Percentiles rank a stretch among this genome's conserved stretches.
These are phyloP conservation scores for Cichladusa arquata DNA, from an alignment of 2,113 vertebrate genomes.

Conservation along the genomic window DNA sequence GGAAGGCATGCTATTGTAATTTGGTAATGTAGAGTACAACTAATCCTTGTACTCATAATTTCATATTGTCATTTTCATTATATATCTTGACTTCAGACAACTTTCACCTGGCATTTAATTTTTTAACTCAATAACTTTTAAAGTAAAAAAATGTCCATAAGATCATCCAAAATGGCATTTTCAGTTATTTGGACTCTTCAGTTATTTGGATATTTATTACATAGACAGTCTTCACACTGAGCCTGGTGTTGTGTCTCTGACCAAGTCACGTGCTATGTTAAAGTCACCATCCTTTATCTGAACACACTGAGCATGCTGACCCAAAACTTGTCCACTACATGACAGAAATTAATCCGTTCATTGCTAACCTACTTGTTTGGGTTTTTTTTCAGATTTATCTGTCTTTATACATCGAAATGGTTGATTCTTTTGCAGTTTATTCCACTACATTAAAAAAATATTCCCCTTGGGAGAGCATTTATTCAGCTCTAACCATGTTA, in stretches of 20 bases:
- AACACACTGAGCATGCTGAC: background rate
- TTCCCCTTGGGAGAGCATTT: background rate
- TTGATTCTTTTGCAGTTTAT: background rate
- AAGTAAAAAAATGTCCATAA: background rate
- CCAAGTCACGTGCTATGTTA: fast-evolving
- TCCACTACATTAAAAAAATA: background rate
- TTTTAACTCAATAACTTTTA: background rate
- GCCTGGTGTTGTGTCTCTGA: background rate
- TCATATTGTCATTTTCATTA: background rate
- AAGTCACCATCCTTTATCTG: background rate
- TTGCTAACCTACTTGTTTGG: background rate
- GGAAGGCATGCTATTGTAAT: background rate
- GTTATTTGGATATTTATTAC: background rate
- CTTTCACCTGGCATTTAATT: background rate
- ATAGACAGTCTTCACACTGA: background rate
- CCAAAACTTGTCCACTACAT: background rate
- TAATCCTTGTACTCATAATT: background rate
- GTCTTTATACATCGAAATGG: background rate
- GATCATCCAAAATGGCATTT: background rate
- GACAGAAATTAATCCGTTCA: background rate
- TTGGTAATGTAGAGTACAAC: background rate
- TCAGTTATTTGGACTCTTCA: background rate
- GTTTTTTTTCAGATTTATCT: background rate
- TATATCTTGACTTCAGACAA: background rate
- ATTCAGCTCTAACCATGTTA: background rate